A percentile compares a stretch with the other conserved stretches of the same genome.
phyloP scores from a whole-genome alignment of 30 jellyfish, hydroid and myxozoan genomes.

The Turritopsis rubra region DNA sequence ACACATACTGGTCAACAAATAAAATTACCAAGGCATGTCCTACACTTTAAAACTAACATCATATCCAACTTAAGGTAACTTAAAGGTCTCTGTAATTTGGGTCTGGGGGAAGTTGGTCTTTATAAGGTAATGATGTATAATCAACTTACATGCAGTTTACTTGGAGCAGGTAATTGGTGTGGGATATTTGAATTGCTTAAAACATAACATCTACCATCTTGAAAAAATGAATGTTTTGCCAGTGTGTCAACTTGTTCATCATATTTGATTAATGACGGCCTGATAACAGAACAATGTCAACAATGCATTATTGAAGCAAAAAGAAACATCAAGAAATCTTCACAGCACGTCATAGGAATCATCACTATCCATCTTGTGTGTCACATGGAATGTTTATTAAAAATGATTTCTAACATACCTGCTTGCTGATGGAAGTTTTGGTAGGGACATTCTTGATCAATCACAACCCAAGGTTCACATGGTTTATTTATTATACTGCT shows the following conservation, averaged over 20 bases:
- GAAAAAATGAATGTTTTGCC: constrained; percentile 8
- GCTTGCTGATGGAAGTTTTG: constrained; percentile 3
- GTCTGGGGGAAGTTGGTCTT: no score
- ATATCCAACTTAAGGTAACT: no score
- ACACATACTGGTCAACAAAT: no score
- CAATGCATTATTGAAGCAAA: no score
- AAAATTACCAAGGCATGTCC: no score
- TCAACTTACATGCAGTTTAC: constrained; percentile 16
- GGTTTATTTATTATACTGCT: neutral
- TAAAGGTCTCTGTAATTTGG: no score
- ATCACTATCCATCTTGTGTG: no score
- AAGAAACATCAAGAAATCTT: no score
- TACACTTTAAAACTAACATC: no score
- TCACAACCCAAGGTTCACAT: neutral
- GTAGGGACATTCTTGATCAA: neutral
- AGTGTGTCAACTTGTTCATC: constrained; percentile 9
- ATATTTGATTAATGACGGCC: neutral
- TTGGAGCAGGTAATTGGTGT: constrained; percentile 26
- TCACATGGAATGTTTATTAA: no score
- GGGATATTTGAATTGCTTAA: constrained; percentile 8
- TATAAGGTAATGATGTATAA: neutral
- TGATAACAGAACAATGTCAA: neutral
- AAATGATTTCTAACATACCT: no score
- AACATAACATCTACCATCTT: constrained; percentile 6
- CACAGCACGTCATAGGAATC: no score